phyloP scores from a whole-genome alignment of 2,888 invertebrate species.

The Allophyes oxyacanthae region DNA sequence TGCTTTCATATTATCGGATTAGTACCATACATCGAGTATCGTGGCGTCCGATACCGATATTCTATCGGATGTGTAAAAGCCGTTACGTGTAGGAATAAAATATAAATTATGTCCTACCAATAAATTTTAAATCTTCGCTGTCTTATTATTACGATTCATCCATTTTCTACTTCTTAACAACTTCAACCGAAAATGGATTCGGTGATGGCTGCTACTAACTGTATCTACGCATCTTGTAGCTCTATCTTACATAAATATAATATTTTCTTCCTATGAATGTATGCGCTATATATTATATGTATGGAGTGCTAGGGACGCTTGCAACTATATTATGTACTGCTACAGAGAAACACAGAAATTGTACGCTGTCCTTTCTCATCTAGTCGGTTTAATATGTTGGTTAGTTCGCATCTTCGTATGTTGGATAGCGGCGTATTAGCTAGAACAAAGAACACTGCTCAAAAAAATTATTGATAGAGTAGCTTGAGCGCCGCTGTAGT shows the following conservation, averaged over 20 bases:
- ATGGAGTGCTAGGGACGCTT: slow-evolving; percentile 51
- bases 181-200: slow-evolving; percentile 20
- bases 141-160: slow-evolving; percentile 7
- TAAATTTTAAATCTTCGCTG: slow-evolving; percentile 28
- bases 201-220: slow-evolving; percentile 67
- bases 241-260: slow-evolving; percentile 26
- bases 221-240: slow-evolving; percentile 24
- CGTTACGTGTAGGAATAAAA: slow-evolving; percentile 1
- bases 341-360: slow-evolving; percentile 11
- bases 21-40: too few relatives aligned
- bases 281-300: slow-evolving; percentile 49
- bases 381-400: slow-evolving; percentile 42
- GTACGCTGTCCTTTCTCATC: slow-evolving; percentile 31
- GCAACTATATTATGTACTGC: slow-evolving; percentile 42
- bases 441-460: slow-evolving; percentile 47
- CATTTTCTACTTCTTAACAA: slow-evolving; percentile 24
- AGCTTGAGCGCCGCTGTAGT: slow-evolving; percentile 42
- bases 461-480: slow-evolving; percentile 46
- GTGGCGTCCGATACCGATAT: too few relatives aligned
- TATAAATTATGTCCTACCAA: slow-evolving; percentile 25
- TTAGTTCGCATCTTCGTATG: slow-evolving; percentile 20
- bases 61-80: too few relatives aligned
- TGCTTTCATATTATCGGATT: too few relatives aligned
- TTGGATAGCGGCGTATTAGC: slow-evolving; percentile 12
- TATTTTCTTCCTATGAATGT: slow-evolving; percentile 38